A percentile compares a stretch with the other conserved stretches of the same genome.
phyloP scores from a whole-genome alignment of 2,797 vertebrate genomes.

The Hozukius guyotensis region DNA sequence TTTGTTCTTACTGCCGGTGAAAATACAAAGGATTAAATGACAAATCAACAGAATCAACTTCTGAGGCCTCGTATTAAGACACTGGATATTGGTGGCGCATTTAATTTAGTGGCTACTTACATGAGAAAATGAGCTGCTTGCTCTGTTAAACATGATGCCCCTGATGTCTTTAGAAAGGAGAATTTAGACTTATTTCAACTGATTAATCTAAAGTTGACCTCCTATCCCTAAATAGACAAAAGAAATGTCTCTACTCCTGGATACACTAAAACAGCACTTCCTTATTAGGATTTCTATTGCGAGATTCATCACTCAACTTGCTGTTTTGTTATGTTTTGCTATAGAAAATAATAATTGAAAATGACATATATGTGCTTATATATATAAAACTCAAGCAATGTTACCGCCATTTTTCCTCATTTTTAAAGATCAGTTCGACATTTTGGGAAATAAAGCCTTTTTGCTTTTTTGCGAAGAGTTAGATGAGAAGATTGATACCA shows the following conservation, averaged over 20 bases:
- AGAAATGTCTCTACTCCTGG: neutral
- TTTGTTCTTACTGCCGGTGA: neutral
- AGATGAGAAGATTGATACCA: neutral
- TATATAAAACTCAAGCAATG: neutral
- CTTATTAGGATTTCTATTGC: neutral
- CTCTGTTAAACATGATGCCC: slow-evolving; percentile 13
- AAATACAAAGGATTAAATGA: slow-evolving; percentile 5
- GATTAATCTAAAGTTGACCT: slow-evolving; percentile 6
- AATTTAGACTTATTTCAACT: neutral
- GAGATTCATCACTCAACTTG: neutral
- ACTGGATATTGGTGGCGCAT: slow-evolving; percentile 10
- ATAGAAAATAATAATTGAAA: neutral
- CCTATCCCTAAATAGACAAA: neutral
- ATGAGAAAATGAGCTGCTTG: slow-evolving; percentile 25
- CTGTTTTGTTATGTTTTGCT: neutral
- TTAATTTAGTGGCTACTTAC: slow-evolving; percentile 30
- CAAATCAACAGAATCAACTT: slow-evolving; percentile 9
- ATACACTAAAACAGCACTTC: neutral
- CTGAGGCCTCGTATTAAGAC: neutral
- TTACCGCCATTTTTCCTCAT: neutral
- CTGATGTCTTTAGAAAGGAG: neutral
- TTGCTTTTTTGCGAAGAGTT: neutral
- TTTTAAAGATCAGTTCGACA: neutral
- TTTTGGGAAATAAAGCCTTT: neutral
- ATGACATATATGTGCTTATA: neutral